Evolutionary conservation across 2,888 invertebrate genomes (phyloP).

Genomic region (Patella pellucida): DNA sequence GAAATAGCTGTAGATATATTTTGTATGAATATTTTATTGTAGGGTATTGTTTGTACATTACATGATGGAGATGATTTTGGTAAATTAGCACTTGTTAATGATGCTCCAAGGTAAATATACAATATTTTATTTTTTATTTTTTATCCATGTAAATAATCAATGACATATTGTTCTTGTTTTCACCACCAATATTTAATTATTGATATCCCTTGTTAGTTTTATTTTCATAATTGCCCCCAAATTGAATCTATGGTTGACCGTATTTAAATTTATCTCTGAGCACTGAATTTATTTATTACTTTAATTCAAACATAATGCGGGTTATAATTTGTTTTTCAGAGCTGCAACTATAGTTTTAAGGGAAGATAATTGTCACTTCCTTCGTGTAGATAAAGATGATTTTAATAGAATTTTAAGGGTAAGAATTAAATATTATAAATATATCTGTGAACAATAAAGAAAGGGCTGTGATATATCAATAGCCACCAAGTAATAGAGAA

Average conservation of each 20-base stretch:
- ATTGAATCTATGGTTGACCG: background rate
- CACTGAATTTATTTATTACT: background rate
- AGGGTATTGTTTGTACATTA: slow-evolving; percentile 84
- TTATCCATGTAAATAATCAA: too few species aligned
- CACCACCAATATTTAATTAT: too few species aligned
- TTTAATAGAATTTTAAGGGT: slow-evolving; percentile 83
- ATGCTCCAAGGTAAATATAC: slow-evolving; percentile 80
- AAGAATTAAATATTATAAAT: slow-evolving; percentile 25
- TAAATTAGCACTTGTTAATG: slow-evolving; percentile 86
- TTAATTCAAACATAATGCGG: too few species aligned
- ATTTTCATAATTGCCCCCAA: background rate
- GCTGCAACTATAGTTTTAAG: slow-evolving; percentile 86
- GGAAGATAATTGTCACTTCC: slow-evolving; percentile 86
- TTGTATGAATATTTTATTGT: slow-evolving; percentile 33
- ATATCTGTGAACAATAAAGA: too few species aligned
- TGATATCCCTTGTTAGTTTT: too few species aligned
- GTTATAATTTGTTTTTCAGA: slow-evolving; percentile 70
- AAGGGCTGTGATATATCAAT: too few species aligned
- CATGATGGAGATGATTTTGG: slow-evolving; percentile 91
- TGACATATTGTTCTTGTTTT: background rate
- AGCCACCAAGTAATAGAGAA: too few species aligned
- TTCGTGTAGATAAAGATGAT: slow-evolving; percentile 87
- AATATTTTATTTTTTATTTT: background rate
- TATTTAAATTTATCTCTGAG: background rate
- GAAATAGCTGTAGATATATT: background rate